A percentile compares a stretch with the other conserved stretches of the same genome.
Conservation (phyloP, 1,140 invertebrate genomes). For the Lepidurus arcticus region DNA sequence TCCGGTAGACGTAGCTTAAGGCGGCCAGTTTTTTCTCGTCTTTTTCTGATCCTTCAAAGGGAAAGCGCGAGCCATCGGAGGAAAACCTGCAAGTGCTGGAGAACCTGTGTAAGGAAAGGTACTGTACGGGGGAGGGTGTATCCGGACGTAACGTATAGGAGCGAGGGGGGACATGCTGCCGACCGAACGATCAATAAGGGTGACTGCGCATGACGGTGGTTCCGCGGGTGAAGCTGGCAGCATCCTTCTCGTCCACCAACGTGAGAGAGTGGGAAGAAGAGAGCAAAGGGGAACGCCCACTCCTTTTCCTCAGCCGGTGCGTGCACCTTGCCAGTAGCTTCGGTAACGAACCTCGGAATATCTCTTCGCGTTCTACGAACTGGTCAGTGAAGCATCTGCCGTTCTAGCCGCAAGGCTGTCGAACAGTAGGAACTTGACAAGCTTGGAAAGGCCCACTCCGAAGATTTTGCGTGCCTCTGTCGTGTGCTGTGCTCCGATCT, state of each 20-base stretch:
- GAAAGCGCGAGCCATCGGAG: not conserved
- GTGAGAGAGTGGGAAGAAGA: not conserved
- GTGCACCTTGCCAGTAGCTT: not conserved
- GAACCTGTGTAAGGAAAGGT: not conserved
- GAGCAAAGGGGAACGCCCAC: not conserved
- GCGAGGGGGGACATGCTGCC: not conserved
- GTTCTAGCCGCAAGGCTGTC: not conserved
- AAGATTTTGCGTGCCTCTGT: too few species aligned
- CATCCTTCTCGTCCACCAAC: slow-evolving; percentile 11
- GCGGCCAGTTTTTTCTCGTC: not conserved
- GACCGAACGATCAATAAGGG: not conserved
- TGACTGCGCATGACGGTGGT: not conserved
- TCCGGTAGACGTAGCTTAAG: not conserved
- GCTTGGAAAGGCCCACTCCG: too few species aligned
- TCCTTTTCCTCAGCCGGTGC: not conserved
- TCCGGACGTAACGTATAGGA: not conserved
- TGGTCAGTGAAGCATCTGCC: slow-evolving; percentile 13
- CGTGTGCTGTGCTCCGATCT: too few species aligned
- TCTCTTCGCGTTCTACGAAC: not conserved
- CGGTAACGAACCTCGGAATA: not conserved
- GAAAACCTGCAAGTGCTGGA: not conserved
- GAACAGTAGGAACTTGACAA: too few species aligned
- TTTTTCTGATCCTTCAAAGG: not conserved
- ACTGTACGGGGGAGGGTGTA: not conserved
- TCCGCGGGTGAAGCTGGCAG: not conserved